Evolutionary conservation across 2,888 invertebrate species (phyloP), one percentile per base, ranked within the genome.

Genomic region (Ellobium chinense): DNA sequence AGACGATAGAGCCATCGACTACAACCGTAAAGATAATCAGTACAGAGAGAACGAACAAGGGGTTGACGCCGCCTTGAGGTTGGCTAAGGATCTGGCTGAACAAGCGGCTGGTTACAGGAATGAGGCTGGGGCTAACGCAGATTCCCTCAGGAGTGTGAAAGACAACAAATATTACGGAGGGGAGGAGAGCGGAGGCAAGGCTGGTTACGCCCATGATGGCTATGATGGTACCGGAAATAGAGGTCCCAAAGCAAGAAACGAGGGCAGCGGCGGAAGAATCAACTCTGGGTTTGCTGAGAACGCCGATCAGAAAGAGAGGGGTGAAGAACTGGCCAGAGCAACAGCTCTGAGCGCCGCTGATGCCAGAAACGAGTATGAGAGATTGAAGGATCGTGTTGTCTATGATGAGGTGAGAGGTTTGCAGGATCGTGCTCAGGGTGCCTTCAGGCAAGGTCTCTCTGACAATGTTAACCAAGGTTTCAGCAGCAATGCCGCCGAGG

Each of bases 81-180:
- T 80, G 70, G 78, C 77, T 29, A 80, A 84, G 63, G 80, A 84
- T n/a, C 78, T 84, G 34, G 78, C 80, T 39, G 77, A 82, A 54
- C 80, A 84, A 46, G 80, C 78, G n/a, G 72, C 73, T 37, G 82
- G 72, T 18, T 82, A 80, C 78, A 63, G 80, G 39, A 82, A 82
- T 24, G 74, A 80, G 34, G 84, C 84, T 36, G 70, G 62, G 24
- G 82, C 80, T 27, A 75, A 69, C 14, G 77, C 82, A n/a, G 84
- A 78, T 56, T 74, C 80, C 36, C 65, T 34, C 14, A 70, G 80
- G 14, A 74, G 63, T 27, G 80, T 77, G 14, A 73, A 66, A n/a
- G 82, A 84, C 70, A 81, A 80, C 62, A 83, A 83, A 37, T 83
- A 78, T 46, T 83, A 81, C 65, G 83, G 81, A 21, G 80, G 80